phyloP scores from a whole-genome alignment of 2,797 vertebrate genomes.

The Epinephelus coioides region DNA sequence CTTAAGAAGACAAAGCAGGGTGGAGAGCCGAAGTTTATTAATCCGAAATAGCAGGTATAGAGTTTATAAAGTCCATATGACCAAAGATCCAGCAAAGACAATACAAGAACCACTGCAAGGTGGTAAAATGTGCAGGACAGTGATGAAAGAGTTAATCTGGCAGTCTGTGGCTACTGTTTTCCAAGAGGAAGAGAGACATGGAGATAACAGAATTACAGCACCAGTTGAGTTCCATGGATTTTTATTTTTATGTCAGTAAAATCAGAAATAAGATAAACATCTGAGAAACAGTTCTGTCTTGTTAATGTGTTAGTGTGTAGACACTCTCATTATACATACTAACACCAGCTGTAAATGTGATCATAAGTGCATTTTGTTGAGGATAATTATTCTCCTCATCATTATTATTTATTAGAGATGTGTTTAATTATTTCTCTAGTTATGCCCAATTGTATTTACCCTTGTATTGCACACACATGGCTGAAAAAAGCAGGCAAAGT shows the following conservation, averaged over 20 bases:
- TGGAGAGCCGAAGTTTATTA: background rate
- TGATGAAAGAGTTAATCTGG: background rate
- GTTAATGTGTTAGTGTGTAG: background rate
- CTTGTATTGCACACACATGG: too few species aligned
- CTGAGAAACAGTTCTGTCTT: too few species aligned
- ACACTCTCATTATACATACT: background rate
- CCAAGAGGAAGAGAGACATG: background rate
- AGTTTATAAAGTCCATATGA: background rate
- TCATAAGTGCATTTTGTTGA: too few species aligned
- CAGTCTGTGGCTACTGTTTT: background rate
- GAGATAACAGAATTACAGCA: background rate
- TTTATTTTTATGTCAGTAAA: too few species aligned
- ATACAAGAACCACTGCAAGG: background rate
- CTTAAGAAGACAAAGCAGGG: background rate
- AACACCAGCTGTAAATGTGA: too few species aligned
- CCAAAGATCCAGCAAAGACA: background rate
- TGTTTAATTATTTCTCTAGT: too few species aligned
- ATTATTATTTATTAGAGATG: too few species aligned
- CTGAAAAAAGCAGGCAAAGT: too few species aligned
- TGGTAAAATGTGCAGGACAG: background rate
- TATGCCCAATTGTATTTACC: too few species aligned
- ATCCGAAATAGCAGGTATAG: constrained; percentile 1
- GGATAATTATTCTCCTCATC: too few species aligned
- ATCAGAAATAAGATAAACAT: background rate
- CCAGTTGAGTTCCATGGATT: background rate